Evolutionary conservation across 2,888 invertebrate genomes (phyloP).

Genomic region (Scaptomyza cyrtandrae): DNA sequence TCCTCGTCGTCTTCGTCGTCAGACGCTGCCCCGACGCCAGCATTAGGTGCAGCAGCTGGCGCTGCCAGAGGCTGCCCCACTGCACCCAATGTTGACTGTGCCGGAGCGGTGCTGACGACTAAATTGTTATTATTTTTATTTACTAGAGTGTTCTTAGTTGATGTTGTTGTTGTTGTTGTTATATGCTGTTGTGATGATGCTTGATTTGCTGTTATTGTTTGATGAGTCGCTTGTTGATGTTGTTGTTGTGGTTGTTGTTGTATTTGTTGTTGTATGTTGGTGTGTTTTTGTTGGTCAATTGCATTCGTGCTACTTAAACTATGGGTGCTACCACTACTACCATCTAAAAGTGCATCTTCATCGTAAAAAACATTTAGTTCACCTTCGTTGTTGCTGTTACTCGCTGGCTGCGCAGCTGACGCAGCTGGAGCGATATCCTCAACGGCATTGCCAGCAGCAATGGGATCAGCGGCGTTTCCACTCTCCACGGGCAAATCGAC

Average conservation of each 20-base stretch:
- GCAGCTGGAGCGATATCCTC: constrained; percentile 67
- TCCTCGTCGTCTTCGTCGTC: constrained; percentile 64
- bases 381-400: constrained; percentile 81
- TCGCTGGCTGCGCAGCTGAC: constrained; percentile 45
- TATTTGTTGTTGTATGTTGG: constrained; percentile 51
- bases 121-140: constrained; percentile 58
- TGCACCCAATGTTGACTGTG: constrained; percentile 49
- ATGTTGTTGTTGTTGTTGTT: constrained; percentile 47
- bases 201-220: constrained; percentile 59
- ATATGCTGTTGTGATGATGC: constrained; percentile 68
- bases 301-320: constrained; percentile 80
- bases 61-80: constrained; percentile 28
- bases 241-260: constrained; percentile 41
- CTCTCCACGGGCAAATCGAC: constrained; percentile 80
- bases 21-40: constrained; percentile 86
- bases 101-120: constrained; percentile 46
- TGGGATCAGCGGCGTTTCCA: constrained; percentile 66
- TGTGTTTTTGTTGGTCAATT: constrained; percentile 72
- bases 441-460: constrained; percentile 64
- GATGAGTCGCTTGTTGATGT: constrained; percentile 61
- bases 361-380: constrained; percentile 85
- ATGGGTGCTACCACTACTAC: constrained; percentile 78
- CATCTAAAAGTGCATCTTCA: constrained; percentile 84
- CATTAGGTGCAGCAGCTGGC: constrained; percentile 27
- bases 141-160: constrained; percentile 65